Percentiles rank a stretch among this genome's conserved stretches.
These are phyloP conservation scores for Pararge aegeria DNA, from an alignment of 1,140 invertebrate genomes.

Conservation along the genomic window DNA sequence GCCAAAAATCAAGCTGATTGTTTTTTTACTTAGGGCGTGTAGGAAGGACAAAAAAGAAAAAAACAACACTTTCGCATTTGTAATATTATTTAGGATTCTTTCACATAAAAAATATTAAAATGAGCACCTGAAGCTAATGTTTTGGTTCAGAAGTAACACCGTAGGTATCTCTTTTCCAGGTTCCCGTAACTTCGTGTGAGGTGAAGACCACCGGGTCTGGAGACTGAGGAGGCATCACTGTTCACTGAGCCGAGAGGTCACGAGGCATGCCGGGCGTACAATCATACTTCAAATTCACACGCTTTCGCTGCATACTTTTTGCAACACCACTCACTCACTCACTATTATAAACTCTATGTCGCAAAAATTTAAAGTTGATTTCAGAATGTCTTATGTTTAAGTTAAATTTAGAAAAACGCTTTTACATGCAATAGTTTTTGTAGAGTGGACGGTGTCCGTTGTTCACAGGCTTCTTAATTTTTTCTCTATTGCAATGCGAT, in stretches of 20 bases:
- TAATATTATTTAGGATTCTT: too few relatives aligned
- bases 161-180: slow-evolving; percentile 15
- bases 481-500: background rate
- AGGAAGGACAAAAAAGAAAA: too few relatives aligned
- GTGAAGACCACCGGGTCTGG: slow-evolving; percentile 48
- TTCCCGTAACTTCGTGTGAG: slow-evolving; percentile 46
- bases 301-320: slow-evolving; percentile 23
- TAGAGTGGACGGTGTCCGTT: slow-evolving; percentile 30
- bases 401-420: background rate
- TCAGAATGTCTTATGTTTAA: background rate
- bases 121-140: too few relatives aligned
- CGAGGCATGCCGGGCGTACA: slow-evolving; percentile 39
- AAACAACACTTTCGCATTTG: too few relatives aligned
- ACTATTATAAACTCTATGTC: too few relatives aligned
- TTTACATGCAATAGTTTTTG: slow-evolving; percentile 35
- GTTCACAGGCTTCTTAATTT: slow-evolving; percentile 34
- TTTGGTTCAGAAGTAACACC: too few relatives aligned
- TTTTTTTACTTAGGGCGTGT: too few relatives aligned
- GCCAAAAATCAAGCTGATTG: too few relatives aligned
- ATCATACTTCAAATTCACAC: slow-evolving; percentile 38
- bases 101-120: too few relatives aligned
- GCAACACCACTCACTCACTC: background rate
- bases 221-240: slow-evolving; percentile 48
- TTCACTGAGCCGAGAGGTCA: slow-evolving; percentile 52
- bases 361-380: background rate